Evolutionary conservation across 35 echinoderm and acorn worm genomes (phyloP).

Genomic region (Apostichopus californicus): DNA sequence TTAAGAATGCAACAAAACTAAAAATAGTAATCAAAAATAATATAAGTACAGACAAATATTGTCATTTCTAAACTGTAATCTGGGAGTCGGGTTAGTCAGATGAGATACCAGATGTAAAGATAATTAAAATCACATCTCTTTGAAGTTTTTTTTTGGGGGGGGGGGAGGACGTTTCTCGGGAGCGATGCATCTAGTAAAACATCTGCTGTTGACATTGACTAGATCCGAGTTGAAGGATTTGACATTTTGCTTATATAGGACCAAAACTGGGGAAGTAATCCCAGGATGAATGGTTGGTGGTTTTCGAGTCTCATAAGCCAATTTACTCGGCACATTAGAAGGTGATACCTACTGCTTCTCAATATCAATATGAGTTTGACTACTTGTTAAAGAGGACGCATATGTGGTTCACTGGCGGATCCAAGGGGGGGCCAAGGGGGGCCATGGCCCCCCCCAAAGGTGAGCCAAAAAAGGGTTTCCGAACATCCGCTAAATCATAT

Average conservation of each 20-base stretch:
- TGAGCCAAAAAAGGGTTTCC: too few species aligned
- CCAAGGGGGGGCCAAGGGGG: too few species aligned
- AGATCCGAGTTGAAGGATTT: not conserved
- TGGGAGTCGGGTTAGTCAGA: too few species aligned
- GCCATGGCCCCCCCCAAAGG: too few species aligned
- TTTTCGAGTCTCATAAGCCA: not conserved
- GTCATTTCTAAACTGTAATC: too few species aligned
- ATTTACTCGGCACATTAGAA: not conserved
- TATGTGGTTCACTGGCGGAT: too few species aligned
- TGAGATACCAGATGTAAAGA: not conserved
- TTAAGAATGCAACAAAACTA: too few species aligned
- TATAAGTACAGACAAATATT: too few species aligned
- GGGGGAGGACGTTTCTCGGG: not conserved
- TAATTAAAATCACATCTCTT: constrained; percentile 5
- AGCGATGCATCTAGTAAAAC: not conserved
- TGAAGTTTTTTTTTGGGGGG: not conserved
- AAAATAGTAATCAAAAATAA: too few species aligned
- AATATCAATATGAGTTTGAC: not conserved
- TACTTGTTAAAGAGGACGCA: not conserved
- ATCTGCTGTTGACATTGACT: not conserved
- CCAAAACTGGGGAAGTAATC: not conserved
- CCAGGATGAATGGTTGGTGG: not conserved
- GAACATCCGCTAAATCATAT: too few species aligned
- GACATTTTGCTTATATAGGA: not conserved
- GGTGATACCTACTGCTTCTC: not conserved